Conservation (phyloP, 2,113 vertebrate genomes). For the Prunella himalayana region DNA sequence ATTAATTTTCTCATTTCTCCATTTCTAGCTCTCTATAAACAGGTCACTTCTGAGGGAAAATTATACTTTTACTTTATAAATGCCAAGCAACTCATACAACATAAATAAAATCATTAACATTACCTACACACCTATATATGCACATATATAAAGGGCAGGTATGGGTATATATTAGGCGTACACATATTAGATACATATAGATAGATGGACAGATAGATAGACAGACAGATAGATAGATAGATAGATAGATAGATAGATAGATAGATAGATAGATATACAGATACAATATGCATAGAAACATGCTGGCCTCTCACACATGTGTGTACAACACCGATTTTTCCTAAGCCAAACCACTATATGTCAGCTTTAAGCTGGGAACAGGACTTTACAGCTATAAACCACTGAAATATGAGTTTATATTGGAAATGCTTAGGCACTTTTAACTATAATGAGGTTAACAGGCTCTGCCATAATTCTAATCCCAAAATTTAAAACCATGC, state of each 20-base stretch:
- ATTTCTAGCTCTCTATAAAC: background rate
- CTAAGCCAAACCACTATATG: background rate
- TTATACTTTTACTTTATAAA: background rate
- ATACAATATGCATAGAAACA: background rate
- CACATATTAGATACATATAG: no score
- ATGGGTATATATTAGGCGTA: background rate
- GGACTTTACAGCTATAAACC: slow-evolving; percentile 21
- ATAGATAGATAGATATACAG: background rate
- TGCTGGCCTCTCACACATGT: background rate
- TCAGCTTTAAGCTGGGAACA: slow-evolving; percentile 16
- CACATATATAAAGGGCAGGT: background rate
- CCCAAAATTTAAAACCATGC: background rate
- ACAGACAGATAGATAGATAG: no score
- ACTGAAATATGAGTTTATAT: slow-evolving; percentile 39
- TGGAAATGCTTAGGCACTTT: slow-evolving; percentile 22
- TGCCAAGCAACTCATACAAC: background rate
- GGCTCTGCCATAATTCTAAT: slow-evolving; percentile 21
- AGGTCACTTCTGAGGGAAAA: background rate
- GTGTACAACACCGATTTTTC: background rate
- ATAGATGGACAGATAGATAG: no score
- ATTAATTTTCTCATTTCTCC: background rate
- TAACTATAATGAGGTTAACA: slow-evolving; percentile 11
- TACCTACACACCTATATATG: background rate
- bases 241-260: background rate
- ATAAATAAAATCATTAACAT: background rate